Conservation (phyloP, 23 tunicate genomes). For the Styela plicata region DNA sequence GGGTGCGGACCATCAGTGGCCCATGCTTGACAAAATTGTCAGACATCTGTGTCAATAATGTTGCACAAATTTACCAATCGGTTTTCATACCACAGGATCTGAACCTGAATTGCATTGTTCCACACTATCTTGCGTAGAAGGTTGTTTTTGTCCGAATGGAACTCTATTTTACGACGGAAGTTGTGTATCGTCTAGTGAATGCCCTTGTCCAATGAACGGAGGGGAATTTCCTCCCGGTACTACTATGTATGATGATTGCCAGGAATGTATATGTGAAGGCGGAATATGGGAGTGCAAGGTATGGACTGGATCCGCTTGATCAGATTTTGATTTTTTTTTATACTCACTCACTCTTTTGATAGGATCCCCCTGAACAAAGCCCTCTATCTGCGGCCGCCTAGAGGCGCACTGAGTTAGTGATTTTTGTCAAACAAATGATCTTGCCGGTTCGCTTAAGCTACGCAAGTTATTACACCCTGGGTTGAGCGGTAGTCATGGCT, state of each 20-base stretch:
- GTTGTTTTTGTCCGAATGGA: constrained; percentile 73
- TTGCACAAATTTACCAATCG: background rate
- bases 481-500: too few relatives aligned
- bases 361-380: too few relatives aligned
- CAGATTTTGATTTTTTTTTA: too few relatives aligned
- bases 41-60: background rate
- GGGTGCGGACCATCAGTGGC: too few relatives aligned
- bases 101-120: constrained; percentile 30
- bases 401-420: too few relatives aligned
- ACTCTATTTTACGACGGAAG: constrained; percentile 45
- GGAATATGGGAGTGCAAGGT: constrained; percentile 72
- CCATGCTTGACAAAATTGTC: too few relatives aligned
- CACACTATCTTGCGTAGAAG: constrained; percentile 63
- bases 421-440: too few relatives aligned
- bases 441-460: too few relatives aligned
- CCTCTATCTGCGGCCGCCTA: too few relatives aligned
- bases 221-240: constrained; percentile 60
- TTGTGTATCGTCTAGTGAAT: constrained; percentile 41
- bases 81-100: background rate
- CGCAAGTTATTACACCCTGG: too few relatives aligned
- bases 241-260: constrained; percentile 37
- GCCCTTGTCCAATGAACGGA: constrained; percentile 52
- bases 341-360: too few relatives aligned
- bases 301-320: too few relatives aligned
- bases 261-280: constrained; percentile 50